phyloP scores from a whole-genome alignment of 2,888 invertebrate genomes.

The Chrysolina haemoptera region DNA sequence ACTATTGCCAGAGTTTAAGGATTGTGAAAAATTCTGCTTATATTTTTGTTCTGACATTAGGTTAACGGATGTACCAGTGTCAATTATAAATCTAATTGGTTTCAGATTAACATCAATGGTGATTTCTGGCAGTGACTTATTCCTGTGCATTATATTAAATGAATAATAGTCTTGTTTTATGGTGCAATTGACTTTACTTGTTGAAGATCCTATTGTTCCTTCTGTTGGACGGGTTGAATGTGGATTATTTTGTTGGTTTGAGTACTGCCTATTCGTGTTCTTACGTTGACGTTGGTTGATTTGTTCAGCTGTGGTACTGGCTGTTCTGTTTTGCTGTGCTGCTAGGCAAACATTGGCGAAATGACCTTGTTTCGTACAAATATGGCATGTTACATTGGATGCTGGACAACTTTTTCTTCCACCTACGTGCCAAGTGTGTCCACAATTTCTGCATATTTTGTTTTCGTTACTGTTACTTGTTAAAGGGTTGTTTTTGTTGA shows the following conservation, averaged over 20 bases:
- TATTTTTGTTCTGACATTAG: constrained; percentile 29
- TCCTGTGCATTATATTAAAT: constrained; percentile 21
- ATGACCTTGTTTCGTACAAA: constrained; percentile 41
- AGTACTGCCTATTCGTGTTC: neutral
- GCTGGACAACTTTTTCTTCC: constrained; percentile 45
- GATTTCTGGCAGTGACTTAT: neutral
- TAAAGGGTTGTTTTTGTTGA: constrained; percentile 1
- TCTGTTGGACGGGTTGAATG: neutral
- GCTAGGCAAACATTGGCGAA: constrained; percentile 39
- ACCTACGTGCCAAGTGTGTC: constrained; percentile 36
- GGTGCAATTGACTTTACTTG: constrained; percentile 25
- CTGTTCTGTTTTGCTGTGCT: neutral
- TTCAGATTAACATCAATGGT: neutral
- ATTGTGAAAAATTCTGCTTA: constrained; percentile 22
- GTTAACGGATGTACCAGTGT: constrained; percentile 34
- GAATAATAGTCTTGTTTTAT: constrained; percentile 20
- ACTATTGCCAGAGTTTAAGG: neutral
- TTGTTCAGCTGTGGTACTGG: neutral
- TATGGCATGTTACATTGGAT: constrained; percentile 29
- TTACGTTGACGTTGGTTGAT: neutral
- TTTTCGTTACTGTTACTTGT: constrained; percentile 2
- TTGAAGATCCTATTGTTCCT: constrained; percentile 1
- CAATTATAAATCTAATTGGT: constrained; percentile 26
- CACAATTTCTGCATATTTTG: constrained; percentile 40
- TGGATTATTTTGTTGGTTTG: neutral